Evolutionary conservation across 2,113 vertebrate species (phyloP), one percentile per base, ranked within the genome.

Genomic region (Cyprinodon variegatus): DNA sequence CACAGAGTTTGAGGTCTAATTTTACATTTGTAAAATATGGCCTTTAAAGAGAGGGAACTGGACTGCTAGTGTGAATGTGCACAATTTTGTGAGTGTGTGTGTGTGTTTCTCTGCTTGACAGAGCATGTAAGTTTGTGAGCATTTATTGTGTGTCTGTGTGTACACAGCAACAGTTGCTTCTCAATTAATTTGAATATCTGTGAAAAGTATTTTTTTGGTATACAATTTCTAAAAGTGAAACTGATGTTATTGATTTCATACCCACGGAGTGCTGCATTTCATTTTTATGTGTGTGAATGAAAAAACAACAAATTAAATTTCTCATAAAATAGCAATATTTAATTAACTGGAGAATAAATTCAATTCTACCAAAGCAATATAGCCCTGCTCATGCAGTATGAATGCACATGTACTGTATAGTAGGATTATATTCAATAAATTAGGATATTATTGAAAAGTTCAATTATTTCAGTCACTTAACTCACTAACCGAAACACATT

Each of bases 131-230:
- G 62, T 46, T 79, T 67, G 57, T 41, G 53, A 75, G 77, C 70
- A 53, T 70, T 3, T 57, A 62, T 62, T 59, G 84, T 74, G 79
- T 84, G 72, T 85, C 50, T 74, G 76, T 82, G 85, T 83, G 86
- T 75, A 78, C 78, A 74, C 65, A 59, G 77, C 17, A 57, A n/a
- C 20, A n/a, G 7, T 15, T 20, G 50, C 50, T 8, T 57, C 50
- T 57, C 17, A n/a, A n/a, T 57, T 20, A 57, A 57, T 57, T 57
- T 57, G 50, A 10, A 57, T 57, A n/a, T 57, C 50, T 20, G 17
- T 57, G 17, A 20, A 57, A n/a, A 57, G 17, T 57, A 10, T 6
- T 6, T 53, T 53, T 57, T 57, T 14, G 50, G 20, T 9, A 20
- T 20, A n/a, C 50, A 20, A n/a, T 57, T 57, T n/a, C 14, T 20